phyloP scores from a whole-genome alignment of 2,797 vertebrate species.

The Pagetopsis macropterus region DNA sequence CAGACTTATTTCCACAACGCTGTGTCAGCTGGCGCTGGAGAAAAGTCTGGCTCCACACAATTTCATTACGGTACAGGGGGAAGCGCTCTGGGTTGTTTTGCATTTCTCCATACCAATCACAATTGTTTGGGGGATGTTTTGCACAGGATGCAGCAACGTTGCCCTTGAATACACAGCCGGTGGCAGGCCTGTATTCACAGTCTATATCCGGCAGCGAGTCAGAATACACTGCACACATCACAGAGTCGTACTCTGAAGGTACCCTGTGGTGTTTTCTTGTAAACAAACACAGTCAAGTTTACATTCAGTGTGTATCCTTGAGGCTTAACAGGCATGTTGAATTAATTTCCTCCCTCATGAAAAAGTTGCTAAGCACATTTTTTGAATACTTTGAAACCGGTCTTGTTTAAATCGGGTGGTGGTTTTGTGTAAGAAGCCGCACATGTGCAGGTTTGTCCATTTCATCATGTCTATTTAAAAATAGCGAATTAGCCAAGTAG shows the following conservation, averaged over 20 bases:
- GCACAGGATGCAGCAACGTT: no score
- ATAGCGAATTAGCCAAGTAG: neutral
- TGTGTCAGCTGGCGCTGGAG: no score
- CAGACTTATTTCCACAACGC: no score
- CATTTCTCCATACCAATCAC: no score
- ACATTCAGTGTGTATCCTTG: neutral
- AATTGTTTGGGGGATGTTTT: no score
- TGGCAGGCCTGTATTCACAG: no score
- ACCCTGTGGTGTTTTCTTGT: neutral
- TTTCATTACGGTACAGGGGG: no score
- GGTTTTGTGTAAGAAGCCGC: neutral
- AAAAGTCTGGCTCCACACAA: no score
- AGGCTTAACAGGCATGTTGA: neutral
- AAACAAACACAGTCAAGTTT: constrained; percentile 4
- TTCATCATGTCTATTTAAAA: neutral
- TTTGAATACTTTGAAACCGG: neutral
- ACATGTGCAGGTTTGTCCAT: neutral
- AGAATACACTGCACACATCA: neutral
- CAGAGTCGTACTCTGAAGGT: no score
- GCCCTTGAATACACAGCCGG: no score
- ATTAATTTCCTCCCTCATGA: neutral
- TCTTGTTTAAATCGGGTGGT: neutral
- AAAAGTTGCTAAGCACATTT: neutral
- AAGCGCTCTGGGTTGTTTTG: no score
- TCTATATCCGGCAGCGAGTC: no score